Base-by-base conservation (phyloP, 2,797 vertebrate species). In the Mormyrus proboscirostris region DNA sequence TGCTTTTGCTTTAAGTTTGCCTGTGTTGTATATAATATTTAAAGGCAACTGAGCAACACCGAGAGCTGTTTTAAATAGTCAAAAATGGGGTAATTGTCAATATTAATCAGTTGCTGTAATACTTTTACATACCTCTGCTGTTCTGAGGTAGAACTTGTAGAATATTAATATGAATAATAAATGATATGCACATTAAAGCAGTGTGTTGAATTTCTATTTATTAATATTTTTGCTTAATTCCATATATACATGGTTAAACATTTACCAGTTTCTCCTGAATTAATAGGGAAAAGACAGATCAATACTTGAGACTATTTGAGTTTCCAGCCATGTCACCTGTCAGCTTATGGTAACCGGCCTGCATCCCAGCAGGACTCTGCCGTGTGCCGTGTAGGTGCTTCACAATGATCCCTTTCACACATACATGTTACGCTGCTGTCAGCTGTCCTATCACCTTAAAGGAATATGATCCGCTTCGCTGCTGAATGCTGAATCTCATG, bases 11-110 rank as follows among this genome's bases (percentile, higher is more conserved):
- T 51, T 97, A 92, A 94, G 95, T 0, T 65, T 99, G 19, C 96
- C 97, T 4, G 92, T 97, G 0, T 93, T 99, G n/a, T 99, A 98
- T 90, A 12, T 98, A 89, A 93, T 99, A 59, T 95, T 99, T 85
- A 97, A 95, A 92, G 92, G 95, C 59, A 96, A 91, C 86, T 91
- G 59, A 92, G 86, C 7, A 84, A 2, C 49, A 47, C 89, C 65
- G 12, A 25, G 76, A 89, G 65, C 79, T 62, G 65, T 87, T 57
- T 88, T 65, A 90, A 82, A 50, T 88, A 90, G 16, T 22, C 33
- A 90, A 65, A 90, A 65, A 55, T 29, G 14, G 53, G 29, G 19
- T 8, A 53, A 89, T 57, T 50, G 7, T 50, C 29, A 84, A 79
- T 86, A 89, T 19, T 87, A 59, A 57, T 38, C 3, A 88, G 38